Conservation (phyloP, 2,113 vertebrate genomes). For the Zapus hudsonius region DNA sequence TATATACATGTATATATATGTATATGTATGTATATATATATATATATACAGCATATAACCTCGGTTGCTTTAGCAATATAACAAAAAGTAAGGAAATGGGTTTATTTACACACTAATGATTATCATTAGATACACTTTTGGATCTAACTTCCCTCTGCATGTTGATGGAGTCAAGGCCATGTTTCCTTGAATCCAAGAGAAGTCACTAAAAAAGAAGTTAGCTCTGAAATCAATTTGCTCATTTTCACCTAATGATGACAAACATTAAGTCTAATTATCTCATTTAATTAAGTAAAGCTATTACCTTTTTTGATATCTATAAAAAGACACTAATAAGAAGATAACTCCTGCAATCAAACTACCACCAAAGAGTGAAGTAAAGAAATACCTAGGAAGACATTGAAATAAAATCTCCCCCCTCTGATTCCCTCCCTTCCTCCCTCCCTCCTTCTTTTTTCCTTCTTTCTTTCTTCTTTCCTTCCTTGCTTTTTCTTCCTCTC, state of each 20-base stretch:
- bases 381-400: not conserved
- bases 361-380: not conserved
- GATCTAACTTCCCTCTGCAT: not conserved
- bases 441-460: not conserved
- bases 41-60: not conserved
- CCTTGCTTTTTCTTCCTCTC: not conserved
- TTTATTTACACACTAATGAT: too few relatives aligned
- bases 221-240: not conserved
- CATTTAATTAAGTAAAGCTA: not conserved
- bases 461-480: not conserved
- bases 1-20: too few relatives aligned
- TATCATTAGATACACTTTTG: not conserved
- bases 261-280: constrained; percentile 12
- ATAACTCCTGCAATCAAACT: not conserved
- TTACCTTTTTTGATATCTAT: not conserved
- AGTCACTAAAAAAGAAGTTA: not conserved
- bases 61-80: not conserved
- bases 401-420: not conserved
- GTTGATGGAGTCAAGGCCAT: not conserved
- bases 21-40: too few relatives aligned
- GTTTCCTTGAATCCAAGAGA: not conserved
- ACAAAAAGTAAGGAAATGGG: constrained; percentile 4
- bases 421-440: not conserved
- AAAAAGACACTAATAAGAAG: not conserved
- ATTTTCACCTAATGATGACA: constrained; percentile 3